Evolutionary conservation across 2,888 invertebrate genomes (phyloP), one percentile per base, ranked within the genome.

Genomic region (Drosophila longiperda): DNA sequence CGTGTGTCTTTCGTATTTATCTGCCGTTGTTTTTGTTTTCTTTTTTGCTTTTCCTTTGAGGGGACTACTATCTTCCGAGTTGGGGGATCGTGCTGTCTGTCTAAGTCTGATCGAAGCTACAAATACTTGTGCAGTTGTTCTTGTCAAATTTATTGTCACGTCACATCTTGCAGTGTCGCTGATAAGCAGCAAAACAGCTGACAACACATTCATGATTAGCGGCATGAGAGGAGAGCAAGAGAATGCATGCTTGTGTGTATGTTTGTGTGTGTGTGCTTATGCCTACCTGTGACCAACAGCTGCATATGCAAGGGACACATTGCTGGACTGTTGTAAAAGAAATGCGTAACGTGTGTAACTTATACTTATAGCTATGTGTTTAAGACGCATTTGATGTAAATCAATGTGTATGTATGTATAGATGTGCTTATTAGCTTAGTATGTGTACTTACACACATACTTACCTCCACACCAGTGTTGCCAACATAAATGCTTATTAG

Each of bases 211-310:
- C 20, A 23, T 15, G 45, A 23, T 45, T 45, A 4, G 15, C 12
- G 45, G 45, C 23, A 3, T 11, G 7, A 53, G 38, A 36, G 38
- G 55, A 34, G 40, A n/a, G 48, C 4, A 34, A 9, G 40, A 23
- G 33, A 50, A 34, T 32, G 62, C 29, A 15, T 23, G 52, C 17
- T 45, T 45, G 57, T 17, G 48, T 54, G 26, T 45, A 33, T 34
- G 40, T 32, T 42, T 36, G 60, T 15, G 12, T 32, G 36, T 36
- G 50, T 17, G 26, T 55, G 48, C 50, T 40, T 54, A 12, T 50
- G 57, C 50, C 48, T 83, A 83, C 85, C 88, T 83, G 88, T 87
- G 76, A 85, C 76, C 85, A 83, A 79, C 85, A 83, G 83, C 88
- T 83, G 83, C 83, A 75, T 71, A 73, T 76, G 73, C 66, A 70